Percentiles rank a stretch among this genome's conserved stretches.
phyloP scores from a whole-genome alignment of 2,113 vertebrate genomes.

The Eira barbara region DNA sequence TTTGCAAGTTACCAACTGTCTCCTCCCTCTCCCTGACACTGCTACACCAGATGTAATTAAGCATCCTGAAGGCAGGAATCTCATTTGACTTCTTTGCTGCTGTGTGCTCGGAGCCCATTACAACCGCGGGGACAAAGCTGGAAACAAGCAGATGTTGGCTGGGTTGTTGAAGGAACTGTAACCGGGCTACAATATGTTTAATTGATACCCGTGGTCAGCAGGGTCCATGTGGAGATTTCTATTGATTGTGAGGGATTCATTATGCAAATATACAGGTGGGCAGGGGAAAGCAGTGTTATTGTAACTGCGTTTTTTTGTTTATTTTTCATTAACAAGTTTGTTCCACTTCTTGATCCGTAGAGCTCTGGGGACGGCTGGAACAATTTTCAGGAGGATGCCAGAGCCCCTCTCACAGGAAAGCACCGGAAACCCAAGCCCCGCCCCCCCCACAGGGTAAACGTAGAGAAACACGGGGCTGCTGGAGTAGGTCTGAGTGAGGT shows the following conservation, averaged over 20 bases:
- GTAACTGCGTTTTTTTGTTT: not conserved
- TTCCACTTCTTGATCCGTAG: not conserved
- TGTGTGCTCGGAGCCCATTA: not conserved
- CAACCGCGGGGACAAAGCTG: not conserved
- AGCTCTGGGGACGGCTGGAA: not conserved
- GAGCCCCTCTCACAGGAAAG: not conserved
- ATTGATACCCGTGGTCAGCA: not conserved
- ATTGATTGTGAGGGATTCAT: not conserved
- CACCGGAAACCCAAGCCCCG: not conserved
- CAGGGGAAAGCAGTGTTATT: not conserved
- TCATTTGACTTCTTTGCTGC: not conserved
- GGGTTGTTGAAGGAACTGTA: not conserved
- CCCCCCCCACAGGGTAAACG: not conserved
- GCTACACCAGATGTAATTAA: not conserved
- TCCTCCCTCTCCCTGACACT: not conserved
- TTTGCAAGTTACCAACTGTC: not conserved
- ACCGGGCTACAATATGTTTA: not conserved
- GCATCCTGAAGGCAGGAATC: not conserved
- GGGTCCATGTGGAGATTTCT: not conserved
- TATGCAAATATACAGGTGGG: not conserved
- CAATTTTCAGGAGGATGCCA: not conserved
- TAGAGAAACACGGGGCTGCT: not conserved
- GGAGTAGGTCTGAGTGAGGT: not conserved
- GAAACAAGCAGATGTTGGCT: not conserved
- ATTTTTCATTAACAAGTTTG: constrained; percentile 46